Evolutionary conservation across 2,888 invertebrate genomes (phyloP).

Genomic region (Odontomyia ornata): DNA sequence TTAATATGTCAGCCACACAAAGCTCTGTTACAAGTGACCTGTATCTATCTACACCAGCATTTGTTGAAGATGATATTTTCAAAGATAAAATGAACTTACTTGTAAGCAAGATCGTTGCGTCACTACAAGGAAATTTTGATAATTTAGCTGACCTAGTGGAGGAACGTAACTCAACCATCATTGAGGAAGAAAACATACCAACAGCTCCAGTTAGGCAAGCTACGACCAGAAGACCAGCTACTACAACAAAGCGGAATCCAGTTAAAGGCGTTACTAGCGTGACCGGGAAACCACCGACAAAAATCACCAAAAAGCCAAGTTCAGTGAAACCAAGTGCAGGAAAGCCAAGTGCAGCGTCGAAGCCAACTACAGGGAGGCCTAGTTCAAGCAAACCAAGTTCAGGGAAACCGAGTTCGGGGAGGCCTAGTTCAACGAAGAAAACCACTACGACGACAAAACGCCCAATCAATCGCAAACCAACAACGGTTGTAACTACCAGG

Average conservation of each 20-base stretch:
- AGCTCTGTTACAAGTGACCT: conserved; percentile 68
- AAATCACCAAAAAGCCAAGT: conserved; percentile 57
- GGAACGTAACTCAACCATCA: conserved; percentile 63
- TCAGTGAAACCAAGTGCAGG: conserved; percentile 58
- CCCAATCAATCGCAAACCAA: conserved; percentile 57
- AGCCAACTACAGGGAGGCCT: conserved; percentile 56
- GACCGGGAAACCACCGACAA: conserved; percentile 50
- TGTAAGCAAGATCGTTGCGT: conserved; percentile 84
- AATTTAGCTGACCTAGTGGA: conserved; percentile 81
- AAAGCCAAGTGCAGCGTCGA: conserved; percentile 60
- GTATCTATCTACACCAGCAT: conserved; percentile 80
- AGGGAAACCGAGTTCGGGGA: conserved; percentile 54
- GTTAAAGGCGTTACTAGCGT: conserved; percentile 53
- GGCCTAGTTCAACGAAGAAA: conserved; percentile 65
- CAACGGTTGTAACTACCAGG: conserved; percentile 62
- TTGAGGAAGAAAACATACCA: conserved; percentile 25
- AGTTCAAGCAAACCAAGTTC: conserved; percentile 56
- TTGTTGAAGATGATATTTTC: conserved; percentile 78
- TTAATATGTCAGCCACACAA: conserved; percentile 72
- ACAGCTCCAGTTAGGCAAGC: conserved; percentile 29
- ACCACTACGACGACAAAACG: conserved; percentile 58
- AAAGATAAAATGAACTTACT: conserved; percentile 83
- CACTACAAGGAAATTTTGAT: conserved; percentile 83
- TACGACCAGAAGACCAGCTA: conserved; percentile 48
- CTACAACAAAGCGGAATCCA: conserved; percentile 47